Evolutionary conservation across 2,888 invertebrate genomes (phyloP), one percentile per base, ranked within the genome.

Genomic region (Gari tellinella): DNA sequence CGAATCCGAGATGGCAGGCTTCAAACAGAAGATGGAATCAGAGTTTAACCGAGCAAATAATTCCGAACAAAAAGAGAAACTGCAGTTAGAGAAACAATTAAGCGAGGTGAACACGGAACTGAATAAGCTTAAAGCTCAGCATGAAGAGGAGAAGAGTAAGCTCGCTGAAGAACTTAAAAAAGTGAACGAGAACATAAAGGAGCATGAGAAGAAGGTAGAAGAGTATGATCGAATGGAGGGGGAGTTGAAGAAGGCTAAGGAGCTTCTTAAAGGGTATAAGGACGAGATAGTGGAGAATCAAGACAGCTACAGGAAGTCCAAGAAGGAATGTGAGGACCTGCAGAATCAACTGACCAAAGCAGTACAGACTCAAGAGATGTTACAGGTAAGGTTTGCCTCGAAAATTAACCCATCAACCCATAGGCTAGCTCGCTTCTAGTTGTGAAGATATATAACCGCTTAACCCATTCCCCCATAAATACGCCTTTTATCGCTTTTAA

Each of bases 21-120:
- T 65, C 52, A 68, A 70, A 48, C 79, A 77, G 55, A 79, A 77
- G 37, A 51, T 80, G 21, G 77, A 80, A 23, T 41, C 62, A 2
- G 81, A 81, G 48, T 70, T 53, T 12, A 53, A 60, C 21, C 53
- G 75, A 23, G 67, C 61, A 26, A 72, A 66, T 41, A 78, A 70
- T 46, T 68, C 70, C 5, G 78, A 78, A n/a, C 79, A 79, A 53
- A 78, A 73, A 37, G 76, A 69, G 56, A 79, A 77, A 56, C 64
- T 78, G 1, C 73, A 70, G 66, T 23, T 78, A 21, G 73, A 78
- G 31, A 73, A 73, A 70, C 78, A 78, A 19, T 31, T 78, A 48
- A 78, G 78, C 43, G 78, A 78, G 45, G 72, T 83, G 10, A 72
- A 63, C 23, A 64, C 69, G 0, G 81, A 83, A 56, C 60, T 80